Conservation (phyloP, 2,797 vertebrate species). For the Miichthys miiuy region DNA sequence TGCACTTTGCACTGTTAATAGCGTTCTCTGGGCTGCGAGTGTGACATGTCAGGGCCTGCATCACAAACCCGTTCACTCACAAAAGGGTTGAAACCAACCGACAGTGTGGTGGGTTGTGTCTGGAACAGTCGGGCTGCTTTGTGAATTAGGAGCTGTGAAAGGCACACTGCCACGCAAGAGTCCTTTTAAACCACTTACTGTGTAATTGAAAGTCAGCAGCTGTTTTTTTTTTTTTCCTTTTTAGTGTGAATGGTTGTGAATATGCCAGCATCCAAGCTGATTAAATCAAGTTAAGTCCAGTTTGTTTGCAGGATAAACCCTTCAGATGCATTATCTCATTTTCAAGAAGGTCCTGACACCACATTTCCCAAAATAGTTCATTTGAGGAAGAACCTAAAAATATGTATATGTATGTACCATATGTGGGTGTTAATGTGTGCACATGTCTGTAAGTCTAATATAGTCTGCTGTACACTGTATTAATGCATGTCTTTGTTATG, state of each 20-base stretch:
- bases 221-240: conserved; percentile 11
- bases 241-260: conserved; percentile 40
- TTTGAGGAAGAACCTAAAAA: not conserved
- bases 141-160: conserved; percentile 55
- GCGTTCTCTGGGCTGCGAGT: conserved; percentile 34
- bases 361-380: conserved; percentile 9
- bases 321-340: conserved; percentile 30
- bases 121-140: conserved; percentile 51
- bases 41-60: conserved; percentile 53
- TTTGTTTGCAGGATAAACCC: conserved; percentile 38
- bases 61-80: conserved; percentile 43
- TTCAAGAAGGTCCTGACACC: not conserved
- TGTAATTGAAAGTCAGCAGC: conserved; percentile 59
- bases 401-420: not conserved
- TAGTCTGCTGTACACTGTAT: not conserved
- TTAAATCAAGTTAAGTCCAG: conserved; percentile 42
- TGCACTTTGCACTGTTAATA: conserved; percentile 36
- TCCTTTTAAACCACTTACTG: conserved; percentile 58
- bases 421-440: not conserved
- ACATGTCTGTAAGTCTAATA: conserved; percentile 4
- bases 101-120: conserved; percentile 38
- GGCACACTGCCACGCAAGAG: conserved; percentile 39
- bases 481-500: conserved; percentile 12
- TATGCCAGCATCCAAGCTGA: conserved; percentile 52
- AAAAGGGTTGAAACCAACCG: conserved; percentile 41